Evolutionary conservation across 2,888 invertebrate species (phyloP).

Genomic region (Allolobophora icterica): DNA sequence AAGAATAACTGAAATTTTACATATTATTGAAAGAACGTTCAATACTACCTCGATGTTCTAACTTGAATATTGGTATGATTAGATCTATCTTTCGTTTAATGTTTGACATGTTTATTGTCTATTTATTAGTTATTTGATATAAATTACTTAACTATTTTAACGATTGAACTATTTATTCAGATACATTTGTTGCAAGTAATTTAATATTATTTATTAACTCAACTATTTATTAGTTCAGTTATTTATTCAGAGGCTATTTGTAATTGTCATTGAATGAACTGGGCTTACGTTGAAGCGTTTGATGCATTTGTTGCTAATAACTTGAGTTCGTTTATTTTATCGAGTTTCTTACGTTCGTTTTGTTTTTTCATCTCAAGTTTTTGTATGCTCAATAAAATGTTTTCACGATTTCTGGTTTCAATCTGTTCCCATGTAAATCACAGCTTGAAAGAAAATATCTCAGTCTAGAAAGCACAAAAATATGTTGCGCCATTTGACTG

Average conservation of each 20-base stretch:
- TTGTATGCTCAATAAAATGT: background rate
- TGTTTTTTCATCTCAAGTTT: background rate
- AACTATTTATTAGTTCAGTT: too few species aligned
- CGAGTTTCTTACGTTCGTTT: background rate
- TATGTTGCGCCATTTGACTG: too few species aligned
- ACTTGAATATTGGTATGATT: background rate
- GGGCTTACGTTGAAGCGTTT: background rate
- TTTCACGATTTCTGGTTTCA: background rate
- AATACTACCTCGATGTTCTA: background rate
- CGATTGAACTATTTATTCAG: too few species aligned
- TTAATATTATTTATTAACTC: too few species aligned
- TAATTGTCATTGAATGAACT: background rate
- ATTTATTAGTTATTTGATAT: too few species aligned
- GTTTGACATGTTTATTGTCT: too few species aligned
- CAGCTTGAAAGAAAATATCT: background rate
- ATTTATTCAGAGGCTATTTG: too few species aligned
- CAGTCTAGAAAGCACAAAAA: too few species aligned
- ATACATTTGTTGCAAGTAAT: too few species aligned
- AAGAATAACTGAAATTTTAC: background rate
- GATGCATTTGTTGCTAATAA: background rate
- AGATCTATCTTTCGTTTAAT: too few species aligned
- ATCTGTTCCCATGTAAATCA: background rate
- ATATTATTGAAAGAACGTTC: background rate
- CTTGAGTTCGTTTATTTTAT: background rate
- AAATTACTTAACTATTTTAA: too few species aligned